phyloP scores from a whole-genome alignment of 2,797 vertebrate genomes.

The Nothura maculosa region DNA sequence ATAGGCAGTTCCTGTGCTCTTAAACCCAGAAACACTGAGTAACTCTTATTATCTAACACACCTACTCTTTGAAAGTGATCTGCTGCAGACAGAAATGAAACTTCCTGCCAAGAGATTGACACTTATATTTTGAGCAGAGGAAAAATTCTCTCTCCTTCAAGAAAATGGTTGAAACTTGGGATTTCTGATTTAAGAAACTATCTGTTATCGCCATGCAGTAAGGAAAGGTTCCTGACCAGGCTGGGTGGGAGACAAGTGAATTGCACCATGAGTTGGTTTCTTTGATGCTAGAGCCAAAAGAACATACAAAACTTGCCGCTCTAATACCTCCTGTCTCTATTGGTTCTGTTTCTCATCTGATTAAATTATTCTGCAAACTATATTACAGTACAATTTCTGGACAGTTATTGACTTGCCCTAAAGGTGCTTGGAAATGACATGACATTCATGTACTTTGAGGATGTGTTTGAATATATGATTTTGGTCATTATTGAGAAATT shows the following conservation, averaged over 20 bases:
- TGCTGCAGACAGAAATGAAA: not conserved
- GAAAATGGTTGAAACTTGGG: not conserved
- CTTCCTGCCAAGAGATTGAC: not conserved
- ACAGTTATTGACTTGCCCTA: not conserved
- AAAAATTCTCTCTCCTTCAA: not conserved
- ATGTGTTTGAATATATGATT: not conserved
- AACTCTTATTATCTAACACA: not conserved
- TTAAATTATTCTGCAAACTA: not conserved
- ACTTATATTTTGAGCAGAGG: not conserved
- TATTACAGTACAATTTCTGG: not conserved
- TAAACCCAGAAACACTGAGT: not conserved
- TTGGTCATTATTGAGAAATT: not conserved
- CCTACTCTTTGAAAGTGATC: not conserved
- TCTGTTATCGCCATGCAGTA: too few relatives aligned
- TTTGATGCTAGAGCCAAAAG: not conserved
- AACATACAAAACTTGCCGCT: not conserved
- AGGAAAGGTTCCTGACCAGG: not conserved
- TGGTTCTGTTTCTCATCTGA: not conserved
- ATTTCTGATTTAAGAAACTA: not conserved
- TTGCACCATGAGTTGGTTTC: not conserved
- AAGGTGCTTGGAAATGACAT: not conserved
- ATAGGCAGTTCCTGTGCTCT: not conserved
- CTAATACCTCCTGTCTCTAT: not conserved
- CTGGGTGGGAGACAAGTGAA: rapidly evolving
- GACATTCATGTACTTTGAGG: not conserved